Evolutionary conservation across 2,888 invertebrate genomes (phyloP).

Genomic region (Euplexia lucipara): DNA sequence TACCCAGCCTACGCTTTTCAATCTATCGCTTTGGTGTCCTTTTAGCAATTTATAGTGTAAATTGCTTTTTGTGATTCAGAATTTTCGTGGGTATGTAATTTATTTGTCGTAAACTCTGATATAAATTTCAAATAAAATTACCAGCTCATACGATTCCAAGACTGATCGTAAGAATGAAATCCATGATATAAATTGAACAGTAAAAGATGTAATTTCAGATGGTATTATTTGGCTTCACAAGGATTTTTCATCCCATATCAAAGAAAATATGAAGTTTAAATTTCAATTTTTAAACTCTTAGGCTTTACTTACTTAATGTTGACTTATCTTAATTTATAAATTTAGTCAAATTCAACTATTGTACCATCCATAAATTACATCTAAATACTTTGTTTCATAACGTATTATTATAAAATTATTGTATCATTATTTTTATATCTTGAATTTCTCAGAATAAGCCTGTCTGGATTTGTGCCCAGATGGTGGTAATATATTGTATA

Average conservation of each 20-base stretch:
- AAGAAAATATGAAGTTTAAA: neutral
- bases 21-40: conserved; percentile 29
- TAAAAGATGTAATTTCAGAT: neutral
- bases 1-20: conserved; percentile 24
- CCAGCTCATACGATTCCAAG: conserved; percentile 7
- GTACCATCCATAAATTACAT: too few species aligned
- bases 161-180: neutral
- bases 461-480: too few species aligned
- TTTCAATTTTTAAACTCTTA: neutral
- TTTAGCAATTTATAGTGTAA: conserved; percentile 33
- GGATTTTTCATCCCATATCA: neutral
- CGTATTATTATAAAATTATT: too few species aligned
- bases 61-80: conserved; percentile 29
- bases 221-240: neutral
- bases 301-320: too few species aligned
- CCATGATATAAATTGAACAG: neutral
- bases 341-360: too few species aligned
- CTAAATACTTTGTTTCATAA: too few species aligned
- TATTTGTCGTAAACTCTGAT: neutral
- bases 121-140: conserved; percentile 18
- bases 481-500: too few species aligned
- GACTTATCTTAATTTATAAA: too few species aligned
- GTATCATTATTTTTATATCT: too few species aligned
- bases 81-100: conserved; percentile 19
- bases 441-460: too few species aligned